Evolutionary conservation across 2,113 vertebrate species (phyloP).

Genomic region (Greenwoodochromis staneri): DNA sequence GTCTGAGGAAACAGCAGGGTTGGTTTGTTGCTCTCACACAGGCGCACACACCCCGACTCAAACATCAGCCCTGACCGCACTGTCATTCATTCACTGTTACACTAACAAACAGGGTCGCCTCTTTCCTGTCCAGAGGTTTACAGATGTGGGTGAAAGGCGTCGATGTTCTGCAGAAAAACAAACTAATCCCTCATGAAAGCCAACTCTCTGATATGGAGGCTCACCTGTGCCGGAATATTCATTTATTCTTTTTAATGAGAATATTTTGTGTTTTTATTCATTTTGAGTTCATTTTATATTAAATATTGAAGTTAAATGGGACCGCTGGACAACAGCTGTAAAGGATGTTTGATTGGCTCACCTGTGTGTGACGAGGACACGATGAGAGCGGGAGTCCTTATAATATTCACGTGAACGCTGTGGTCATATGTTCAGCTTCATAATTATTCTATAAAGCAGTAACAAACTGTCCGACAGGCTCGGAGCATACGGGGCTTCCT

Average conservation of each 20-base stretch:
- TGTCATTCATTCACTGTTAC: rapidly evolving
- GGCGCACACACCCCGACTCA: rapidly evolving
- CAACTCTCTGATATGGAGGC: background rate
- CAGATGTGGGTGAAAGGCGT: background rate
- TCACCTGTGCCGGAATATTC: rapidly evolving
- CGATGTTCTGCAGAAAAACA: background rate
- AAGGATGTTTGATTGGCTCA: background rate
- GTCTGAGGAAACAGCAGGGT: background rate
- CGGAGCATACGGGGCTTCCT: rapidly evolving
- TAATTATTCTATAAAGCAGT: background rate
- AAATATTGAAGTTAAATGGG: background rate
- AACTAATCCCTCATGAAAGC: background rate
- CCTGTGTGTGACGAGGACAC: background rate
- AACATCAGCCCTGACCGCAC: background rate
- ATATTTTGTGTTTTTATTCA: background rate
- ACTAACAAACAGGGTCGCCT: background rate
- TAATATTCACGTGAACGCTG: background rate
- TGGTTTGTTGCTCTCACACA: rapidly evolving
- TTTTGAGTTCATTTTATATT: background rate
- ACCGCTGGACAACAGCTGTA: background rate
- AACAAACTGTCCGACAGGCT: background rate
- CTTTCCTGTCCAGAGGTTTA: background rate
- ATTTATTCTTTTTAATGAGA: background rate
- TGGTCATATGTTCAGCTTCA: background rate
- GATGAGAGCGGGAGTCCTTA: rapidly evolving